Evolutionary conservation across 1,140 invertebrate species (phyloP).

Genomic region (Papilio machaon): DNA sequence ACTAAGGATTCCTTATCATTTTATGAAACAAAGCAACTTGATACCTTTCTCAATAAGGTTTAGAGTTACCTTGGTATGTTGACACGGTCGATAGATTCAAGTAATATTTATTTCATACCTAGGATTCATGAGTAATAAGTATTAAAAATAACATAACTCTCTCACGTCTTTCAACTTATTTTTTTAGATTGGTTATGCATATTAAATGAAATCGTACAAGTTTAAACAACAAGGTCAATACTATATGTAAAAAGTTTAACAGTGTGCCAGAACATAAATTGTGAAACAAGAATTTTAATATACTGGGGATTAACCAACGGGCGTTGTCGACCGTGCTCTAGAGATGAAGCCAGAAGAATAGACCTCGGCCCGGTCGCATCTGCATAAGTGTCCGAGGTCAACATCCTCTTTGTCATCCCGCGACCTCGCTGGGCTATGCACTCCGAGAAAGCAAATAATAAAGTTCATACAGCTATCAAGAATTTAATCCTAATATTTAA

Average conservation of each 20-base stretch:
- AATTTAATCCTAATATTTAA: slow-evolving; percentile 1
- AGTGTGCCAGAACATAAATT: neutral
- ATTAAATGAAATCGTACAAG: too few species aligned
- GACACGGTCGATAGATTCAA: neutral
- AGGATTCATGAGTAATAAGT: too few species aligned
- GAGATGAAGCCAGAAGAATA: slow-evolving; percentile 57
- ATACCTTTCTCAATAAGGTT: slow-evolving; percentile 17
- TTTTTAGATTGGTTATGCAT: too few species aligned
- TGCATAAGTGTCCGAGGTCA: slow-evolving; percentile 64
- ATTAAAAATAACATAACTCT: too few species aligned
- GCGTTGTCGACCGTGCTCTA: slow-evolving; percentile 1
- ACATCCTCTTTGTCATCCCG: slow-evolving; percentile 55
- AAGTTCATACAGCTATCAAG: slow-evolving; percentile 7
- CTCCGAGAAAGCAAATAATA: slow-evolving; percentile 23
- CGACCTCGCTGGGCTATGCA: slow-evolving; percentile 21
- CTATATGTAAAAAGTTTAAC: neutral
- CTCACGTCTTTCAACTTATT: too few species aligned
- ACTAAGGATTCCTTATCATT: slow-evolving; percentile 25
- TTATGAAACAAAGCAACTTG: slow-evolving; percentile 9
- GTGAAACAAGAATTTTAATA: neutral
- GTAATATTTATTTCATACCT: neutral
- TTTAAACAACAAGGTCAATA: neutral
- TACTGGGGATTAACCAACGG: neutral
- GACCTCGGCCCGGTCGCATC: slow-evolving; percentile 56
- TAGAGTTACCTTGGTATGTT: neutral